phyloP scores from a whole-genome alignment of 2,888 invertebrate genomes.

The Oxyteleia sp. region DNA sequence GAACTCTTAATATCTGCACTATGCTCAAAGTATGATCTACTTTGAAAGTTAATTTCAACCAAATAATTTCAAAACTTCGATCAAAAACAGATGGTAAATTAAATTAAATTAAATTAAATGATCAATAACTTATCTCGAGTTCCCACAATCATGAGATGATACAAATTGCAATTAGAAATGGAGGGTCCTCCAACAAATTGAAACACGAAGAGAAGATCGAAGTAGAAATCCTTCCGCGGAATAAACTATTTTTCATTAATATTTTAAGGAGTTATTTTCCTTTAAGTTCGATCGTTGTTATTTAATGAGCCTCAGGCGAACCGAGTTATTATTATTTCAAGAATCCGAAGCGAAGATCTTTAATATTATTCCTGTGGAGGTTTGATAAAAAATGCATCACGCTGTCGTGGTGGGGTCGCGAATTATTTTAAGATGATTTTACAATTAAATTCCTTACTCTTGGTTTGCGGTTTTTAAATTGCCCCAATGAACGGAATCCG shows the following conservation, averaged over 20 bases:
- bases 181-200: not conserved
- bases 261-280: conserved; percentile 41
- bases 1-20: no score
- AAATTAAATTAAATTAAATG: no score
- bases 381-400: conserved; percentile 47
- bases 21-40: no score
- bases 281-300: conserved; percentile 26
- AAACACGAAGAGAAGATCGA: not conserved
- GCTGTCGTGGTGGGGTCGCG: not conserved
- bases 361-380: conserved; percentile 22
- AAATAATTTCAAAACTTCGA: no score
- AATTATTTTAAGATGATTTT: conserved; percentile 28
- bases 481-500: conserved; percentile 16
- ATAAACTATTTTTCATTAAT: conserved; percentile 56
- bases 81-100: no score
- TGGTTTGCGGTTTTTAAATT: conserved; percentile 31
- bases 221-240: conserved; percentile 15
- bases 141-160: not conserved
- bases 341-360: conserved; percentile 46
- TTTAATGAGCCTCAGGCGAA: conserved; percentile 31
- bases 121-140: no score
- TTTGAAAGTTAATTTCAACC: no score
- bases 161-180: not conserved
- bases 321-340: conserved; percentile 52
- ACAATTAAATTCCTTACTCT: conserved; percentile 42